Evolutionary conservation across 1,140 invertebrate genomes (phyloP).

Genomic region (Trachymyrmex septentrionalis): DNA sequence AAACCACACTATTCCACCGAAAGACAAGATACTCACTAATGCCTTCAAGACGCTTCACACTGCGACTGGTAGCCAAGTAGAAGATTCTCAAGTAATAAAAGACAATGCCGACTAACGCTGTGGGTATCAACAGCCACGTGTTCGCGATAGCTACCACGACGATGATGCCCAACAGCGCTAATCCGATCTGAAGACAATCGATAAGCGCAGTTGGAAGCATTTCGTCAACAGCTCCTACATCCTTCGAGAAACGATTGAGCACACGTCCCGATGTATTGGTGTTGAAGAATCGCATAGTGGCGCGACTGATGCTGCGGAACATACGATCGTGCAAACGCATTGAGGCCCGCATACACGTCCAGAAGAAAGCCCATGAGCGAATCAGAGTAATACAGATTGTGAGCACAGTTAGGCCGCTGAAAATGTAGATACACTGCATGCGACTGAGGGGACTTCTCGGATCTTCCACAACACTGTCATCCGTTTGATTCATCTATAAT

Average conservation of each 20-base stretch:
- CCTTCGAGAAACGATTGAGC: conserved; percentile 89
- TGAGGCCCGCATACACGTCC: conserved; percentile 93
- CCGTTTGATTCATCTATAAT: conserved; percentile 27
- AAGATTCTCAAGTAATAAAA: conserved; percentile 89
- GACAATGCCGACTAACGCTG: conserved; percentile 87
- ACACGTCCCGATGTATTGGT: conserved; percentile 90
- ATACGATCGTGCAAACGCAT: conserved; percentile 93
- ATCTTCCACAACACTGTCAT: neutral
- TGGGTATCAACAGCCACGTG: conserved; percentile 89
- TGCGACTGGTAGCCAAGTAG: conserved; percentile 90
- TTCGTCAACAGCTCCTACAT: conserved; percentile 90
- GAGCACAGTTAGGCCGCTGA: conserved; percentile 86
- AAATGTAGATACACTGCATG: conserved; percentile 88
- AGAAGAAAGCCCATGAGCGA: conserved; percentile 91
- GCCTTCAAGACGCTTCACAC: conserved; percentile 91
- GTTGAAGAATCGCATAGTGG: conserved; percentile 96
- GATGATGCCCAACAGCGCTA: conserved; percentile 89
- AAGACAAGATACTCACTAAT: conserved; percentile 86
- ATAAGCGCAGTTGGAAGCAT: conserved; percentile 88
- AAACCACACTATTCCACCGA: neutral
- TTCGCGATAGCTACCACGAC: conserved; percentile 89
- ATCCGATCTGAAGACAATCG: conserved; percentile 87
- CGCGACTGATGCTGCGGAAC: conserved; percentile 93
- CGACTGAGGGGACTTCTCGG: conserved; percentile 77
- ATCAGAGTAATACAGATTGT: conserved; percentile 88